phyloP scores from a whole-genome alignment of 2,888 invertebrate species.

The Isoperla grammatica region DNA sequence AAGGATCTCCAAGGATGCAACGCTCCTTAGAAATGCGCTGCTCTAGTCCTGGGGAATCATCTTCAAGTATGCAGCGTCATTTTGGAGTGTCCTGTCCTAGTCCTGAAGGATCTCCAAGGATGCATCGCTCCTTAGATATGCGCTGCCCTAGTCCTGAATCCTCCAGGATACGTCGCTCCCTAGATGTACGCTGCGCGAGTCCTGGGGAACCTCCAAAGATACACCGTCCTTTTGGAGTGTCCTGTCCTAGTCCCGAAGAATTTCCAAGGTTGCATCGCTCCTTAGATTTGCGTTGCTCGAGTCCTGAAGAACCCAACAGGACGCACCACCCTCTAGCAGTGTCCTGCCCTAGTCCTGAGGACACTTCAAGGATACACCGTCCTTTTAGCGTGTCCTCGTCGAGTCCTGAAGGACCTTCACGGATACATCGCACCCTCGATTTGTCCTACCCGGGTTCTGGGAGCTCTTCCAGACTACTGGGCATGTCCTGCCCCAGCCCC shows the following conservation, averaged over 20 bases:
- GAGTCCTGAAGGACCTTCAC: constrained; percentile 2
- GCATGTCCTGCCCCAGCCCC: not conserved
- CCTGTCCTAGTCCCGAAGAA: not conserved
- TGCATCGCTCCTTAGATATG: too few relatives aligned
- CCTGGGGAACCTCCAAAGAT: not conserved
- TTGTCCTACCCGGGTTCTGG: too few relatives aligned
- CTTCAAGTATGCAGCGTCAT: too few relatives aligned
- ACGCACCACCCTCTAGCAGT: not conserved
- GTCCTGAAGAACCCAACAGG: not conserved
- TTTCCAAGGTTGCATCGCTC: not conserved
- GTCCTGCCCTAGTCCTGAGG: too few relatives aligned
- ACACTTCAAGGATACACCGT: too few relatives aligned
- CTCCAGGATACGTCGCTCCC: too few relatives aligned
- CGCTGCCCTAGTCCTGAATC: not conserved
- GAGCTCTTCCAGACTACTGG: too few relatives aligned
- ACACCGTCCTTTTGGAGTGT: too few relatives aligned
- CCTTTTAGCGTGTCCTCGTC: not conserved
- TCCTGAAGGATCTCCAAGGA: too few relatives aligned
- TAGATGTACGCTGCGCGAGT: not conserved
- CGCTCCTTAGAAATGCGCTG: too few relatives aligned
- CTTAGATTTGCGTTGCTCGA: not conserved
- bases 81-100: too few relatives aligned
- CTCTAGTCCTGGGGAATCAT: too few relatives aligned
- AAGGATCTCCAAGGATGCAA: not conserved
- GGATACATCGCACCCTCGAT: not conserved